Base-by-base conservation (phyloP, 2,888 invertebrate genomes). In the Orthonychiurus folsomi region DNA sequence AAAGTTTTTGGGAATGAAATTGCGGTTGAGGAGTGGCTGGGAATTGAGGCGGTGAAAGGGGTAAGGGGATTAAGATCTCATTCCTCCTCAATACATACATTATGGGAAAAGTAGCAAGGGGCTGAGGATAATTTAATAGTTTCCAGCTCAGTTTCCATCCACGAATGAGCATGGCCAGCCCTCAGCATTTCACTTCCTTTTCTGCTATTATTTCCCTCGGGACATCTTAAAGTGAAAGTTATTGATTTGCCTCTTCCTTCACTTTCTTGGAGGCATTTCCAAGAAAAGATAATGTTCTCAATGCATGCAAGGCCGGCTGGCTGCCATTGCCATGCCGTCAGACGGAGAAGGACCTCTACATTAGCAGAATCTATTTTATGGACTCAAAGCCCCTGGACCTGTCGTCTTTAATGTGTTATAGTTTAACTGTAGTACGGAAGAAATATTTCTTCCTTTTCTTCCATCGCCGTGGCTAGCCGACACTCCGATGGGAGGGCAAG, bases 161-260 rank as follows among this genome's bases (percentile, higher is more conserved):
- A 21, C 24, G 18, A 59, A 20, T 56, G 54, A 37, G 37, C 37
- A 5, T 9, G 37, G 37, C 5, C 25, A 50, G 54, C 23, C 28
- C 53, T 20, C 23, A 27, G 26, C 62, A 52, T 67, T 62, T 59
- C 58, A 55, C 59, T 61, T 61, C 59, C 61, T 63, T 68, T 66
- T 69, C 66, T 59, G 3, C 47, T 61, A 56, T 69, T 69, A 69
- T 71, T 69, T 69, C 69, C 69, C 69, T 59, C 50, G 71, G 65
- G 69, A 65, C 64, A 66, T 64, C 67, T 66, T 62, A 68, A 67
- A 66, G 67, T 67, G 69, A 69, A 71, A 71, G 66, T 69, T 69
- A 37, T 37, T 37, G 37, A 37, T 37, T 37, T 37, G 37, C 37
- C 37, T 37, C 37, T 37, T 15, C 15, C 37, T 37, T 37, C 37